Evolutionary conservation across 2,797 vertebrate genomes (phyloP), one percentile per base, ranked within the genome.

Genomic region (Malurus leucopterus): DNA sequence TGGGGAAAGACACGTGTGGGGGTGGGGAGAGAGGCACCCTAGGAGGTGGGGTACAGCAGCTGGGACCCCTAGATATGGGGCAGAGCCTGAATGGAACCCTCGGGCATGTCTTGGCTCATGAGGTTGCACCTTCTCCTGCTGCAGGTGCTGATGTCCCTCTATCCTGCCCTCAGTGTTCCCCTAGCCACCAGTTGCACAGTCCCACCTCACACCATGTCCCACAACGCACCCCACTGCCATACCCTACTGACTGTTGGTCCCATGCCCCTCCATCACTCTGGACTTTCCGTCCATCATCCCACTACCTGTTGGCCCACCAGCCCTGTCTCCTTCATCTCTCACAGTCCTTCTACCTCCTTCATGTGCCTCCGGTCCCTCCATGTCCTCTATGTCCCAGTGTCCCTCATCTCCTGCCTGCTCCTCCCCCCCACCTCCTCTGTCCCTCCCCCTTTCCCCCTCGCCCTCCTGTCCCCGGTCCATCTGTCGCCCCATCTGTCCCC

Each of bases 131-230:
- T 73, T 67, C 30, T 58, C 16, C 40, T 73, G 47, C 22, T 68
- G 17, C 11, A 50, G 20, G 9, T 36, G 41, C 47, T 43, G 23
- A 43, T 5, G 13, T 61, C 47, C 41, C 41, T 54, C 22, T 51
- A 11, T n/a, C 34, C 18, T 29, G 26, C 18, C 18, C 11, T n/a
- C 32, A 41, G 30, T 20, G 26, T 2, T 46, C 13, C 44, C 51
- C 30, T n/a, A 34, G 19, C 11, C 54, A 53, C 22, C 6, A 8
- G 30, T 24, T 46, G 24, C 5, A 44, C 24, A 0, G 0, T 46
- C 21, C 24, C 53, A 59, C 30, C 0, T 0, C 40, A 65, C 40
- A 34, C 32, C 29, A 40, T 26, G 10, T 51, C 29, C 38, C 46
- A 64, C 11, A 36, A 13, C 4, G 20, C 44, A 36, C 36, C 36